Conservation (phyloP, 2,113 vertebrate species). For the Alectura lathami region DNA sequence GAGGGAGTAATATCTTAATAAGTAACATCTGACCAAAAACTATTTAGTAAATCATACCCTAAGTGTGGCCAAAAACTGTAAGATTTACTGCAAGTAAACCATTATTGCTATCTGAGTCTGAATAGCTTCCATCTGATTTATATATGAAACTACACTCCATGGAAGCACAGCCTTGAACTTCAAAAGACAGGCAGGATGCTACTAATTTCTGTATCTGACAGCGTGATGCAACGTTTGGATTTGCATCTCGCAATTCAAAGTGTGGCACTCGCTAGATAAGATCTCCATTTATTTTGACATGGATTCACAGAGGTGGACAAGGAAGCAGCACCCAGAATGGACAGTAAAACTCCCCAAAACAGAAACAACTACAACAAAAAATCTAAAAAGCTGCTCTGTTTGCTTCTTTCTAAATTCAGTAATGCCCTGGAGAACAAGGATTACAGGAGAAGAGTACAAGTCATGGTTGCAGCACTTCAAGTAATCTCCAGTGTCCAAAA, state of each 20-base stretch:
- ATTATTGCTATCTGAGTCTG: conserved; percentile 79
- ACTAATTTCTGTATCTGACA: conserved; percentile 82
- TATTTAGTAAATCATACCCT: conserved; percentile 49
- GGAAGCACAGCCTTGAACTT: conserved; percentile 74
- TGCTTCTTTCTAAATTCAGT: conserved; percentile 79
- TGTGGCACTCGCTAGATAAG: conserved; percentile 77
- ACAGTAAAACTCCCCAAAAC: conserved; percentile 64
- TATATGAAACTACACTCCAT: conserved; percentile 67
- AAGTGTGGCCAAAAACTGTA: conserved; percentile 67
- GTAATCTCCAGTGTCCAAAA: conserved; percentile 83
- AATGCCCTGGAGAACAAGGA: conserved; percentile 85
- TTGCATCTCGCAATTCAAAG: conserved; percentile 89
- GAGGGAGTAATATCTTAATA: conserved; percentile 69
- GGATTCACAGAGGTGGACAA: conserved; percentile 87
- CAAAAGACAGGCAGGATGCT: conserved; percentile 82
- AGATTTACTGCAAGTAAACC: conserved; percentile 74
- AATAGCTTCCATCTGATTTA: conserved; percentile 83
- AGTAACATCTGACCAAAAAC: conserved; percentile 70
- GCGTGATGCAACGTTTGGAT: conserved; percentile 81
- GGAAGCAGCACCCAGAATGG: conserved; percentile 81
- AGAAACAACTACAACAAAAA: neutral
- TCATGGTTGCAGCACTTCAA: conserved; percentile 68
- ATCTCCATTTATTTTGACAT: conserved; percentile 85
- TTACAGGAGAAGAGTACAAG: conserved; percentile 83
- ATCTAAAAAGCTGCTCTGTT: neutral